Evolutionary conservation across 2,888 invertebrate species (phyloP), one percentile per base, ranked within the genome.

Genomic region (Oligia strigilis): DNA sequence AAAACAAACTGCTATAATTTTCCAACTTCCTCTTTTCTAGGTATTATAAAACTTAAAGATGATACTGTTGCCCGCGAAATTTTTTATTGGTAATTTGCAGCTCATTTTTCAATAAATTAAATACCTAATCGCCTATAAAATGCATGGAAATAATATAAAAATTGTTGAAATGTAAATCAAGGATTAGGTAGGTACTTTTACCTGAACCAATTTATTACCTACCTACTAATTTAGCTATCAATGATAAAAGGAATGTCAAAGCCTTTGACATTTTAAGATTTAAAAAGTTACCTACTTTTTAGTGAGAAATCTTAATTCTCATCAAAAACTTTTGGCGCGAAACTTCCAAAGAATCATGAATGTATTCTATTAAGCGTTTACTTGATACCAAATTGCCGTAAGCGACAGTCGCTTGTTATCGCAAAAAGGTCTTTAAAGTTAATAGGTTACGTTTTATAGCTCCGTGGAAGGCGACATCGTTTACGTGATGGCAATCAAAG

Each of bases 371-470:
- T 87, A 78, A 88, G 36, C 74, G 62, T 81, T 84, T 49, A 78
- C 67, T 60, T 71, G 69, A 76, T 79, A 64, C 46, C 76, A 80
- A 90, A 94, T 91, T 73, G 92, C 80, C 87, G 72, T 88, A 95
- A 94, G 92, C 84, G 89, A 88, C 91, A 62, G 65, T 46, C 60
- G 74, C 55, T 78, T 83, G 84, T 89, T 89, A 86, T 87, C 88
- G 80, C 78, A 94, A 94, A 93, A 90, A 89, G 87, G 90, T 86
- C 92, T 92, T 93, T 94, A 94, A 91, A 65, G 52, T 84, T 67
- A 85, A 87, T 81, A 40, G 66, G 76, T 92, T 94, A 95, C 91
- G 94, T 93, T 94, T 93, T 93, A 95, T 93, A 92, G 88, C 93
- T 88, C 88, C 79, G 86, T 91, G 89, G 85, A 89, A 90, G 88